Evolutionary conservation across 1,140 invertebrate genomes (phyloP), one percentile per base, ranked within the genome.

Genomic region (Phenacoccus solenopsis): DNA sequence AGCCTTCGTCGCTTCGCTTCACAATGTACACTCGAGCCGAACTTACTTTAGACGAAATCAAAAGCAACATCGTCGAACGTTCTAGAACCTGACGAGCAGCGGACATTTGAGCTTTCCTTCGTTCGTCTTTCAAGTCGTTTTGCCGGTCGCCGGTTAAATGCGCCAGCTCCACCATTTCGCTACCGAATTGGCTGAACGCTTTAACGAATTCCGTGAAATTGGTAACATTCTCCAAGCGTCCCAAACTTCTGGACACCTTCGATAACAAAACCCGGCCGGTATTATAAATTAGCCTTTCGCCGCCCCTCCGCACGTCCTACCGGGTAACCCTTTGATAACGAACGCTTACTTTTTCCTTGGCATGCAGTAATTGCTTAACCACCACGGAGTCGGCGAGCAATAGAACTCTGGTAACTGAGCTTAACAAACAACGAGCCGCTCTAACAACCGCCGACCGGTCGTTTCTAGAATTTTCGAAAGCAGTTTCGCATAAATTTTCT

Each of bases 131-230:
- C 69, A 98, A 81, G 78, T 98, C 94, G 73, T 90, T 91, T 77
- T 91, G 84, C 73, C 88, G 78, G 74, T 86, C 84, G 13, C 84
- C 93, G 25, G 94, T 97, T 22, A 98, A 81, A 79, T 98, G 91
- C 13, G 96, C 96, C 71, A 99, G 80, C 77, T 98, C 95, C 61
- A 98, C 95, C 96, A 99, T 98, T 78, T 98, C 94, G 10, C 89
- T 90, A 2, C 97, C 97, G 80, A 98, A 98, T 77, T 97, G 93
- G 75, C 94, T 96, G 82, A 99, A 99, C 4, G 95, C 94, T 76
- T 96, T 94, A 28, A 98, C 96, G 81, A 99, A 99, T 80, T 99
- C 96, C 7, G 94, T 96, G 78, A 98, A 98, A 81, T 95, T 98
- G 70, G 90, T 89, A 38, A 98, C 94, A 70, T 90, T 91, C 81